Evolutionary conservation across 1,140 invertebrate genomes (phyloP), one percentile per base, ranked within the genome.

Genomic region (Rhagoletis zephyria): DNA sequence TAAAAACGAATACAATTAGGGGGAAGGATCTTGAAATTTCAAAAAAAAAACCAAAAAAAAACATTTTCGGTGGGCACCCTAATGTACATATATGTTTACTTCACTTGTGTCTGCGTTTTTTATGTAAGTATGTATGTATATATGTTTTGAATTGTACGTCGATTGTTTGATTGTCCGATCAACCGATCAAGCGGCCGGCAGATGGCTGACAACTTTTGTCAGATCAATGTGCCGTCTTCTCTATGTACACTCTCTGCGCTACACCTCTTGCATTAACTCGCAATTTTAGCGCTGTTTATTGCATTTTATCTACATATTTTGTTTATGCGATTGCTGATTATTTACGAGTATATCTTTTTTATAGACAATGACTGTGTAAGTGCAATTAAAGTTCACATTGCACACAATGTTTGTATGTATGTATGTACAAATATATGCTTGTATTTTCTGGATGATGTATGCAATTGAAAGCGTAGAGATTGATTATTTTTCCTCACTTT

Each of bases 401-500:
- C 65, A 67, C 42, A 67, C 40, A 65, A n/a, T 12, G 1, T 63
- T 1, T 63, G 61, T 1, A 63, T 63, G 16, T 1, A 14, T 63
- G 16, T 63, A 30, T 40, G 4, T 67, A 10, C 19, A 67, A 14
- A 30, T 30, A 16, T 7, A 67, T 16, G 40, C 16, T 42, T 67
- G 64, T 7, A 67, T 40, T 10, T 19, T 67, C 16, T 67, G 64
- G 10, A n/a, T n/a, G n/a, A n/a, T n/a, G n/a, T n/a, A n/a, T n/a
- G n/a, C n/a, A n/a, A n/a, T n/a, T n/a, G n/a, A 67, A 12, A 81
- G 2, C 45, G 48, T 81, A 56, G 74, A 59, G 48, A 81, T 81
- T 81, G 74, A 81, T 81, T 59, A 30, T 16, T 81, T 81, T 81
- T 81, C 74, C 74, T 30, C 45, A 81, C 45, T 81, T 81, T 56